Conservation (phyloP, 2,113 vertebrate genomes). For the Oncorhynchus mykiss region DNA sequence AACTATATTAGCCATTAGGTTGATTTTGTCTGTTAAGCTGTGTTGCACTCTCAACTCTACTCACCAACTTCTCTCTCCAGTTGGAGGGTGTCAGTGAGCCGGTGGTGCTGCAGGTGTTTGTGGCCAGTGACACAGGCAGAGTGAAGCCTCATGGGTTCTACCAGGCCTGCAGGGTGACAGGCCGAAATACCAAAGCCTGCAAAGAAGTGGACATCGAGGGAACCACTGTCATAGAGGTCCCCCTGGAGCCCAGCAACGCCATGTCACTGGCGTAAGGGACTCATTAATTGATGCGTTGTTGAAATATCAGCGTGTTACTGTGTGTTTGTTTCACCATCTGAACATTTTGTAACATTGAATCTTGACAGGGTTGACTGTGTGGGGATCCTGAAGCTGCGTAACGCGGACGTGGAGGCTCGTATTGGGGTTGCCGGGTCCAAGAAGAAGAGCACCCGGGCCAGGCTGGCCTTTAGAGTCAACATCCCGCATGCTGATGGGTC, state of each 20-base stretch:
- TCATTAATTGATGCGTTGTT: not conserved
- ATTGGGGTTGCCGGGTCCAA: constrained; percentile 97
- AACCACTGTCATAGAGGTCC: constrained; percentile 96
- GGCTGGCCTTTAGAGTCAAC: constrained; percentile 92
- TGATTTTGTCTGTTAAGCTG: not conserved
- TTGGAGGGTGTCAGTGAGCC: constrained; percentile 93
- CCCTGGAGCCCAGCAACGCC: constrained; percentile 89
- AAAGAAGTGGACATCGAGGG: constrained; percentile 98
- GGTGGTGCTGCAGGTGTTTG: constrained; percentile 95
- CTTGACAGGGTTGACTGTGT: constrained; percentile 92
- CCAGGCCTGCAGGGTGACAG: constrained; percentile 95
- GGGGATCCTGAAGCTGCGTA: constrained; percentile 95
- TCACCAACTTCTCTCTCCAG: constrained; percentile 60
- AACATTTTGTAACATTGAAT: not conserved
- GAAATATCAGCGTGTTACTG: no score
- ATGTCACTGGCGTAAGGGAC: constrained; percentile 93
- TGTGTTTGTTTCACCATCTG: no score
- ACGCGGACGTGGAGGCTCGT: constrained; percentile 97
- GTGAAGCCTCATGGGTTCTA: constrained; percentile 98
- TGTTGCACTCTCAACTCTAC: not conserved
- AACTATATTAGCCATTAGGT: not conserved
- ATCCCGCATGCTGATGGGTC: constrained; percentile 92
- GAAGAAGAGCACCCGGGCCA: constrained; percentile 97
- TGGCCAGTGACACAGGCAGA: constrained; percentile 93
- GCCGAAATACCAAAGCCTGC: constrained; percentile 96